Conservation (phyloP, 2,888 invertebrate genomes). For the Netelia virgata region DNA sequence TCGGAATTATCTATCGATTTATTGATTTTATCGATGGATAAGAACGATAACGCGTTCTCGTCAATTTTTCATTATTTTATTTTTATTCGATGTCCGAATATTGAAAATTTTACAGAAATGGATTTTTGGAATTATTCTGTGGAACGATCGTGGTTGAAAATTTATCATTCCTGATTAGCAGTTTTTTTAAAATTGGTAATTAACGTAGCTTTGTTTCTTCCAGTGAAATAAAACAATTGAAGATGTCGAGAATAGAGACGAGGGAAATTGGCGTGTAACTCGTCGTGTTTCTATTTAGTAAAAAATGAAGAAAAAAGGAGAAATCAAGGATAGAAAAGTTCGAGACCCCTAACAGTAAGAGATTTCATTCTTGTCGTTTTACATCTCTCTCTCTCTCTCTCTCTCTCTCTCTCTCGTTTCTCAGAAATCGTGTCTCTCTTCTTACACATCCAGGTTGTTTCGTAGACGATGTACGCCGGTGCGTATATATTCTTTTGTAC, state of each 20-base stretch:
- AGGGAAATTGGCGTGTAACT: background rate
- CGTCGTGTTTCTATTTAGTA: background rate
- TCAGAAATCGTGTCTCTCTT: background rate
- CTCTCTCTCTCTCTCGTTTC: background rate
- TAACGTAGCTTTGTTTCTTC: background rate
- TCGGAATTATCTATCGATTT: no score
- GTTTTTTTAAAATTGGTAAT: background rate
- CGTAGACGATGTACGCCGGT: slow-evolving; percentile 12
- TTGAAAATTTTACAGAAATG: no score
- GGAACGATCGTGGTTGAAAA: no score
- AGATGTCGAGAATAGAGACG: no score
- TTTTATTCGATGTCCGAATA: no score
- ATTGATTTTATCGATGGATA: no score
- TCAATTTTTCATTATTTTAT: no score
- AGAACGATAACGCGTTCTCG: no score
- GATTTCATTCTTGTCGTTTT: slow-evolving; percentile 3
- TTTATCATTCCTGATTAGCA: no score
- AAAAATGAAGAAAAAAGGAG: background rate
- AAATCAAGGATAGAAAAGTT: slow-evolving; percentile 12
- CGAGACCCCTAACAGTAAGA: background rate
- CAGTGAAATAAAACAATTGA: no score
- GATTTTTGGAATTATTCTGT: no score
- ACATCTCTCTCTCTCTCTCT: slow-evolving; percentile 18
- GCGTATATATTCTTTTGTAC: slow-evolving; percentile 17
- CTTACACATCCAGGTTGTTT: background rate